Evolutionary conservation across 2,888 invertebrate species (phyloP).

Genomic region (Chloroclystis v-ata): DNA sequence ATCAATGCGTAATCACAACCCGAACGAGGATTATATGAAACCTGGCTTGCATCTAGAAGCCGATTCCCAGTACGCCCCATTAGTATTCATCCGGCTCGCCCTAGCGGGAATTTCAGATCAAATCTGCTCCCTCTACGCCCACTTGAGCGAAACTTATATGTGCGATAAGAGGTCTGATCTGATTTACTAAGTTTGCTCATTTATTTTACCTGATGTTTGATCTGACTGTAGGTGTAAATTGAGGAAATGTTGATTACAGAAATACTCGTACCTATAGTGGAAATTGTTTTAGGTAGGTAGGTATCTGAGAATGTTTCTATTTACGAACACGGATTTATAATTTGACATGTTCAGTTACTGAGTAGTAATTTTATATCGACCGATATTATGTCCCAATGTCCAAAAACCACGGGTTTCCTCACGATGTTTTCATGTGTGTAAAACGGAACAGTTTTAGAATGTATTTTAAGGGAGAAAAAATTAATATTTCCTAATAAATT

Average conservation of each 20-base stretch:
- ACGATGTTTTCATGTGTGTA: no score
- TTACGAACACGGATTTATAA: no score
- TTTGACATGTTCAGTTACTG: no score
- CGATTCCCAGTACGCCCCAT: constrained; percentile 24
- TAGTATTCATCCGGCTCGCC: constrained; percentile 28
- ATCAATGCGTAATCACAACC: constrained; percentile 1
- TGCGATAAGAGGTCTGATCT: constrained; percentile 23
- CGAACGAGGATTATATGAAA: constrained; percentile 15
- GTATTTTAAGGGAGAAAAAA: no score
- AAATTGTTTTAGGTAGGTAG: no score
- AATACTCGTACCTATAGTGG: no score
- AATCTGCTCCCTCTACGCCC: constrained; percentile 20
- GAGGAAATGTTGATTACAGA: background rate
- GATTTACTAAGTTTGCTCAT: constrained; percentile 20
- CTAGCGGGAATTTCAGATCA: constrained; percentile 22
- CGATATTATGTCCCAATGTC: no score
- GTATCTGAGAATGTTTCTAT: no score
- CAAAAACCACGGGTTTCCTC: no score
- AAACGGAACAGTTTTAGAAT: no score
- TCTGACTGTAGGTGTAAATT: background rate
- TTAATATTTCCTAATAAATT: no score
- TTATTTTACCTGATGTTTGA: constrained; percentile 8
- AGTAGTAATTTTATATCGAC: no score
- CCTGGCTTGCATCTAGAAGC: constrained; percentile 20
- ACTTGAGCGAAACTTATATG: constrained; percentile 29